phyloP scores from a whole-genome alignment of 2,888 invertebrate species.

The Drosophila histrio region DNA sequence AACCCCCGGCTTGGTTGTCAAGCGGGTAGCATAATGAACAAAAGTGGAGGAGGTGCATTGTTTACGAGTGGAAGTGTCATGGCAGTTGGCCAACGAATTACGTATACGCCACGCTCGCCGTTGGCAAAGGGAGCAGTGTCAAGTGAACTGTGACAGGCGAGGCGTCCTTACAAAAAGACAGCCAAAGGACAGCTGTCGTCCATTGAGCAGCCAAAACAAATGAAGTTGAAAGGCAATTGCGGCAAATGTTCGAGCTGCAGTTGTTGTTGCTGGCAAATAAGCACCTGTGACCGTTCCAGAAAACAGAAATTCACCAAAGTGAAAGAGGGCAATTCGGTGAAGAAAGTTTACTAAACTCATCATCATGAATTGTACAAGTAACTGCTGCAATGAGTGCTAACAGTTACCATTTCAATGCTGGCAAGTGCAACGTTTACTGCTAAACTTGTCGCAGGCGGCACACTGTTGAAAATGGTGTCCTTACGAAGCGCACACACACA shows the following conservation, averaged over 20 bases:
- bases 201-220: constrained; percentile 41
- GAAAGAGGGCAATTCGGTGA: background rate
- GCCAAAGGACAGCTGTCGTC: constrained; percentile 32
- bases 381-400: background rate
- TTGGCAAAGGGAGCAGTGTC: constrained; percentile 35
- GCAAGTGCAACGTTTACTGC: constrained; percentile 34
- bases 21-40: constrained; percentile 36
- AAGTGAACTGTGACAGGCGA: constrained; percentile 38
- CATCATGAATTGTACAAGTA: background rate
- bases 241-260: constrained; percentile 32
- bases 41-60: constrained; percentile 12
- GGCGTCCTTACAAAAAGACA: constrained; percentile 6
- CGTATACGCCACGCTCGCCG: constrained; percentile 45
- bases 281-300: constrained; percentile 4
- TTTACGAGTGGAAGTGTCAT: constrained; percentile 23
- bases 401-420: constrained; percentile 38
- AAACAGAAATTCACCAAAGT: constrained; percentile 2
- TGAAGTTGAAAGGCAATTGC: constrained; percentile 47
- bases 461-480: background rate
- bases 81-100: constrained; percentile 50
- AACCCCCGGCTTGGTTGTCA: constrained; percentile 17
- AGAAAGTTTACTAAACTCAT: background rate
- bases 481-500: background rate
- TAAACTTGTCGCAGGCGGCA: constrained; percentile 18
- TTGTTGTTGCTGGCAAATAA: constrained; percentile 18